Evolutionary conservation across 2,888 invertebrate genomes (phyloP), one percentile per base, ranked within the genome.

Genomic region (Limnephilus marmoratus): DNA sequence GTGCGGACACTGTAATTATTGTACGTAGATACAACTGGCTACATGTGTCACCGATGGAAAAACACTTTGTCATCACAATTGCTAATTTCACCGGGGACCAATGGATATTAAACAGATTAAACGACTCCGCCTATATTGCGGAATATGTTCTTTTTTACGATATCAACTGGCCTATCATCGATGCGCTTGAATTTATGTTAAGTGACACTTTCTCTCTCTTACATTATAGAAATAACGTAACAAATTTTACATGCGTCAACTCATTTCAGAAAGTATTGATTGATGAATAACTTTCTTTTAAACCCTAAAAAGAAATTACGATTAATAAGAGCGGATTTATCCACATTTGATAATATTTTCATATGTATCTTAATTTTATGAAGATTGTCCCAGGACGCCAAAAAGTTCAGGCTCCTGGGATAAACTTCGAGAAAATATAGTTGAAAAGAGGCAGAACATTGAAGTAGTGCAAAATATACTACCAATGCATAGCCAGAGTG

Each of bases 1-100:
- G 80, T 82, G 90, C 53, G 90, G 85, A 90, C 90, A 90, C 90
- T 85, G 53, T 90, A 90, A 90, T 90, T 34, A 85, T 85, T 85
- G 68, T 68, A 24, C 68, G 68, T n/a, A 68, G 68, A 24, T 68
- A 68, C 68, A 68, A 85, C 18, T 85, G 37, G 41, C 41, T 85
- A 90, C 85, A 37, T 85, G 85, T 83, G 68, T 90, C 90, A 82
- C 82, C 90, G 31, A 41, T 49, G 82, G 90, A 41, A 90, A 82
- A 90, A 90, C 41, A 82, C 29, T 82, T 68, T 80, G 88, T 81
- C 89, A 81, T 89, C 80, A 81, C 45, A 81, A 89, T 89, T 89
- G 80, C 89, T 29, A 81, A 89, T 89, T 81, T 68, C 15, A 34
- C 34, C 83, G 24, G 83, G 24, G 34, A 68, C 83, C 83, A 41